Conservation (phyloP, 2,113 vertebrate genomes). For the Azemiops feae region DNA sequence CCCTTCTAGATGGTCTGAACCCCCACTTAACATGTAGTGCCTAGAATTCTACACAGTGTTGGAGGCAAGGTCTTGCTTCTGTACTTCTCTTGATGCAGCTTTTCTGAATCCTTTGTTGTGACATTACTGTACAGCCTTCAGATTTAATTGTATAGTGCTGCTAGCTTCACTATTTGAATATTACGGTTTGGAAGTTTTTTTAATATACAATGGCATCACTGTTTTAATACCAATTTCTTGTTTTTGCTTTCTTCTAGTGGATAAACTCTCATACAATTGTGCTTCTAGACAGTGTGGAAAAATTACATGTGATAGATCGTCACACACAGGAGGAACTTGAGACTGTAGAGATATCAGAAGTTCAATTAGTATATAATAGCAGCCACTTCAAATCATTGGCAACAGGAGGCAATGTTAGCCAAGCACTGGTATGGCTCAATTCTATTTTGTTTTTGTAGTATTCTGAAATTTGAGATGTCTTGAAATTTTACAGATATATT, state of each 20-base stretch:
- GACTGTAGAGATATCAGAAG: constrained; percentile 88
- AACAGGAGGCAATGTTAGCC: constrained; percentile 95
- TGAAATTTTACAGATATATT: not conserved
- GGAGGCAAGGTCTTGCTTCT: not conserved
- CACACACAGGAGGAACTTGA: constrained; percentile 92
- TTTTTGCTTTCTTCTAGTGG: constrained; percentile 77
- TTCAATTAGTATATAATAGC: constrained; percentile 95
- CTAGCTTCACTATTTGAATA: not conserved
- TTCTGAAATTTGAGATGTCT: not conserved
- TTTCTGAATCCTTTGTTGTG: not conserved
- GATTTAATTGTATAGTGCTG: not conserved
- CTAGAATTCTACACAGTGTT: not conserved
- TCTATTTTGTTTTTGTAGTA: not conserved
- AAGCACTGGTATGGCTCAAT: constrained; percentile 82
- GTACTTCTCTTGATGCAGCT: not conserved
- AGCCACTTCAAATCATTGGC: constrained; percentile 97
- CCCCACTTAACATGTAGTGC: not conserved
- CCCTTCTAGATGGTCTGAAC: not conserved
- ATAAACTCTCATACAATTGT: constrained; percentile 90
- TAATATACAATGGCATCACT: not conserved
- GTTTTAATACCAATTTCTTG: not conserved
- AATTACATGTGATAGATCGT: constrained; percentile 89
- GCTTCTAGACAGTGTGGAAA: constrained; percentile 92
- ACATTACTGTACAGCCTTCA: not conserved
- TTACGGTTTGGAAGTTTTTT: fast-evolving